These are phyloP conservation scores for Pheosia gnoma DNA, from an alignment of 2,888 invertebrate genomes.

Conservation along the genomic window DNA sequence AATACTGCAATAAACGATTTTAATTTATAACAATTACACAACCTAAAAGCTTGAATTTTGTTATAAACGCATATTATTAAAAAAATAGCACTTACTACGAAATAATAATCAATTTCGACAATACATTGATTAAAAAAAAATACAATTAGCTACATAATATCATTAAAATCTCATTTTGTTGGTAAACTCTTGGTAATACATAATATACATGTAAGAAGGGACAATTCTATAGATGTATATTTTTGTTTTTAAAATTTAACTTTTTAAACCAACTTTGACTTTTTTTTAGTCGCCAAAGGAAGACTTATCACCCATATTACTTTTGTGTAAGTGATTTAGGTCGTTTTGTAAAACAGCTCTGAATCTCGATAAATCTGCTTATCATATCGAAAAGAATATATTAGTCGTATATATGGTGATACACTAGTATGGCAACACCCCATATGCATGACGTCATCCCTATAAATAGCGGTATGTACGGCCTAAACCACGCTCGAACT, in stretches of 20 bases:
- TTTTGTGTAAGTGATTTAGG: too few relatives aligned
- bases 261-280: too few relatives aligned
- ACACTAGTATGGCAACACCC: constrained; percentile 86
- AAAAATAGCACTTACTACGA: constrained; percentile 41
- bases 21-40: not conserved
- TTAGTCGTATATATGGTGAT: constrained; percentile 74
- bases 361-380: not conserved
- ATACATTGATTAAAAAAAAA: not conserved
- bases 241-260: too few relatives aligned
- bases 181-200: too few relatives aligned
- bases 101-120: too few relatives aligned
- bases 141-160: not conserved
- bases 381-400: constrained; percentile 32
- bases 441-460: constrained; percentile 95
- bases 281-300: too few relatives aligned
- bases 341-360: too few relatives aligned
- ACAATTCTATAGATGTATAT: too few relatives aligned
- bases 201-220: too few relatives aligned
- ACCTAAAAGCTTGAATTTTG: not conserved
- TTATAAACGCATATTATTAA: constrained; percentile 12
- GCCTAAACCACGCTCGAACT: constrained; percentile 85
- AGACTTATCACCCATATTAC: too few relatives aligned
- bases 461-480: constrained; percentile 91
- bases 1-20: not conserved
- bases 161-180: too few relatives aligned